Evolutionary conservation across 1,140 invertebrate species (phyloP), one percentile per base, ranked within the genome.

Genomic region (Sitodiplosis mosellana): DNA sequence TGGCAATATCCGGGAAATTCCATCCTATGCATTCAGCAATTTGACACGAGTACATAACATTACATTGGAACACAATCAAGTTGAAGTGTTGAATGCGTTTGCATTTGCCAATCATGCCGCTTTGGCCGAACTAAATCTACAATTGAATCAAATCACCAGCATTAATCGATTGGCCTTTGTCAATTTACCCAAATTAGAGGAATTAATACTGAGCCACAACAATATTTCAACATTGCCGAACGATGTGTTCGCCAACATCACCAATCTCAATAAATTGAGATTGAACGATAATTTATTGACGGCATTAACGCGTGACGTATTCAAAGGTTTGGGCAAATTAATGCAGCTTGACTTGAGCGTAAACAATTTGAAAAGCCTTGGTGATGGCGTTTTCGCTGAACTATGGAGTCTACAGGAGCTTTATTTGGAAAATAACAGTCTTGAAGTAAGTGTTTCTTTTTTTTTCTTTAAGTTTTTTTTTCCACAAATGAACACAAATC

Each of bases 341-440:
- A 66, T 68, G 53, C 69, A 72, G 47, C 69, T 86, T 19, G 75
- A 83, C 54, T 61, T 87, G 21, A 71, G 75, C 6, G 66, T 67
- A n/a, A 87, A 87, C 59, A 63, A 69, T 46, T 71, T 87, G 48
- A 73, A 74, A 22, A 79, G 80, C 57, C 69, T 87, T 48, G 80
- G 77, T 1, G 79, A 83, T 22, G 71, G 74, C 38, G 79, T 76
- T 2, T 88, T 89, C 60, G 70, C 75, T 0, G 81, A 87, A 55
- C 66, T 86, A 56, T 76, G 57, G 75, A 76, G 63, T 55, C 59
- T 88, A 6, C 68, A 74, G 50, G 78, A 83, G 49, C 65, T 88
- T 47, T 69, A 81, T 38, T 60, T 88, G 49, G 80, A 79, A 50
- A 74, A 76, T 52, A 87, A 87, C 64, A 67, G 72, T 38, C 75